These are phyloP conservation scores for Limnothrissa miodon DNA, from an alignment of 2,113 vertebrate species.

Conservation along the genomic window DNA sequence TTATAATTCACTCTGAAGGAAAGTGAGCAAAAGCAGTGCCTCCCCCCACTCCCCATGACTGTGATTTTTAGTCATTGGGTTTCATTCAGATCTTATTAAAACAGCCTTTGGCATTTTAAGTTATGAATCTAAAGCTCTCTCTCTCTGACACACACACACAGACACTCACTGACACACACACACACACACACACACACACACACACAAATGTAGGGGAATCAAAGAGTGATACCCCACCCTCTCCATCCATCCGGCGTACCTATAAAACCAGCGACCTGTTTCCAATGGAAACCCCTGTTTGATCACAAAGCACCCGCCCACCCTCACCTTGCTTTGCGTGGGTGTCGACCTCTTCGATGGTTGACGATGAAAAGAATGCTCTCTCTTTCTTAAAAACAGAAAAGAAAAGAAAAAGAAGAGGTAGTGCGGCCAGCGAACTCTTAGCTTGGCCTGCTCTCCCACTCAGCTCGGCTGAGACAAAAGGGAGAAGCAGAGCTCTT, in stretches of 20 bases:
- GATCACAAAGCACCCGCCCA: background rate
- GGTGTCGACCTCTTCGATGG: background rate
- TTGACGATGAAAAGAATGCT: background rate
- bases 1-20: too few species aligned
- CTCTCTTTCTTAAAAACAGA: background rate
- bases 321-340: background rate
- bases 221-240: background rate
- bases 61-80: background rate
- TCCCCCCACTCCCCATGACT: too few species aligned
- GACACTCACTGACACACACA: background rate
- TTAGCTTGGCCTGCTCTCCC: background rate
- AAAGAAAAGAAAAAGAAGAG: too few species aligned
- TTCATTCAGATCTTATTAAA: background rate
- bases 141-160: background rate
- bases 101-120: background rate
- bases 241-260: background rate
- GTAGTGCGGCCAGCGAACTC: background rate
- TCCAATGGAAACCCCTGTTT: background rate
- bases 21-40: too few species aligned
- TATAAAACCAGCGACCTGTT: too few species aligned
- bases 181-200: background rate
- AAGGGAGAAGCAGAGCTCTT: constrained; percentile 21
- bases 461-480: constrained; percentile 30
- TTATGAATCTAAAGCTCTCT: background rate
- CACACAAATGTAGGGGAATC: background rate